Evolutionary conservation across 2,113 vertebrate genomes (phyloP).

Genomic region (Colistium nudipinnis): DNA sequence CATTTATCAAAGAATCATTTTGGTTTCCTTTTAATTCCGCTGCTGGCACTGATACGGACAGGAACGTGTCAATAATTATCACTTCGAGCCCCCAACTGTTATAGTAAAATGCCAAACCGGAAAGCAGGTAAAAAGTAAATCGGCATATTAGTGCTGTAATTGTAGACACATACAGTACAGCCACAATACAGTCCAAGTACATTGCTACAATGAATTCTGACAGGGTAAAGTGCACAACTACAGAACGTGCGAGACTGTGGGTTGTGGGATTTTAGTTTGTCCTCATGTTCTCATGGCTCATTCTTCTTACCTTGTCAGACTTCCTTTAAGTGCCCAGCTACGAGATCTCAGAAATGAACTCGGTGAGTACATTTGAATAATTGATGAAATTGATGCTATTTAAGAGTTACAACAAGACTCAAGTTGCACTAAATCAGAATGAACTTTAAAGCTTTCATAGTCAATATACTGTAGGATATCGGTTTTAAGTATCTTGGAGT

Average conservation of each 20-base stretch:
- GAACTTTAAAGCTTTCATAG: not conserved
- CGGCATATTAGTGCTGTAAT: not conserved
- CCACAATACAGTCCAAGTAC: not conserved
- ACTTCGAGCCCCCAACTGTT: not conserved
- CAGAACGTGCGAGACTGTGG: not conserved
- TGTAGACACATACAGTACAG: not conserved
- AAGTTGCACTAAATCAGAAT: conserved; percentile 6
- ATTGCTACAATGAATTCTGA: not conserved
- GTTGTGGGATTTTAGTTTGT: not conserved
- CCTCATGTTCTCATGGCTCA: not conserved
- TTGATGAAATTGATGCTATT: not conserved
- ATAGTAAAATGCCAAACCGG: not conserved
- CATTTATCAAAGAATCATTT: conserved; percentile 4
- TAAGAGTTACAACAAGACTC: not conserved
- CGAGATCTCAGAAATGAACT: not conserved
- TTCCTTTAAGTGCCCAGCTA: not conserved
- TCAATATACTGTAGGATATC: not conserved
- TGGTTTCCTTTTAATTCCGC: conserved; percentile 1
- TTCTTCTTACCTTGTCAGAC: not conserved
- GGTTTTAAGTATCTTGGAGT: not conserved
- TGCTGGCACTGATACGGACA: not conserved
- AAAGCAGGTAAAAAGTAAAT: not conserved
- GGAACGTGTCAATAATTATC: not conserved
- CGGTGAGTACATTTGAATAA: not conserved
- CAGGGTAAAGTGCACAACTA: not conserved